Evolutionary conservation across 2,888 invertebrate species (phyloP).

Genomic region (Nemapogon koenigi): DNA sequence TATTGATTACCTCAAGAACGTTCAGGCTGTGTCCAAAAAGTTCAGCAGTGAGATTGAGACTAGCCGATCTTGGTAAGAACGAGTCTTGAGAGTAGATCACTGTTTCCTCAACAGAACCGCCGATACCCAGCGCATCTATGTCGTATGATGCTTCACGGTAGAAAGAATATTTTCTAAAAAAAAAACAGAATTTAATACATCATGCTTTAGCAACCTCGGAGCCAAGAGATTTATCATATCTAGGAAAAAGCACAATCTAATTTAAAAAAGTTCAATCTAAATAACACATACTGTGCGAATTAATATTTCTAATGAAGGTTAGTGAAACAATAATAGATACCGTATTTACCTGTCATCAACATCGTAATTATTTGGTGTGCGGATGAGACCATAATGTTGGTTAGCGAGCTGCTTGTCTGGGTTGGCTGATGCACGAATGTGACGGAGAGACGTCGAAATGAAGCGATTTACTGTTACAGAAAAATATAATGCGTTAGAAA

Average conservation of each 20-base stretch:
- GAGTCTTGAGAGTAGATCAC: conserved; percentile 86
- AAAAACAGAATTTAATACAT: no score
- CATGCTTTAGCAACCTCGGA: no score
- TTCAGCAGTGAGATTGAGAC: conserved; percentile 77
- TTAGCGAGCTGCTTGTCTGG: conserved; percentile 70
- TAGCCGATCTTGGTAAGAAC: conserved; percentile 76
- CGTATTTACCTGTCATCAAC: conserved; percentile 75
- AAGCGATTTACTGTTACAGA: conserved; percentile 76
- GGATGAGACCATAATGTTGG: conserved; percentile 58
- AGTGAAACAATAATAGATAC: no score
- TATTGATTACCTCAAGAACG: conserved; percentile 69
- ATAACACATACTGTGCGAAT: no score
- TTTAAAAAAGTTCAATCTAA: no score
- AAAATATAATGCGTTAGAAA: neutral
- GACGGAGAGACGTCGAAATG: conserved; percentile 80
- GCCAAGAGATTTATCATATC: no score
- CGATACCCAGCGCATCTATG: conserved; percentile 72
- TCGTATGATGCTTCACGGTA: conserved; percentile 79
- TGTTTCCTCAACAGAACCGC: conserved; percentile 72
- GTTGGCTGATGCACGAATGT: conserved; percentile 78
- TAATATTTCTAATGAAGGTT: no score
- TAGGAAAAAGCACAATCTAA: no score
- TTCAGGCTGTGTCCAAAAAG: conserved; percentile 81
- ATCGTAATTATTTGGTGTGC: conserved; percentile 60
- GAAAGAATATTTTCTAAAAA: conserved; percentile 75